Evolutionary conservation across 2,888 invertebrate species (phyloP).

Genomic region (Calliphora vomitoria): DNA sequence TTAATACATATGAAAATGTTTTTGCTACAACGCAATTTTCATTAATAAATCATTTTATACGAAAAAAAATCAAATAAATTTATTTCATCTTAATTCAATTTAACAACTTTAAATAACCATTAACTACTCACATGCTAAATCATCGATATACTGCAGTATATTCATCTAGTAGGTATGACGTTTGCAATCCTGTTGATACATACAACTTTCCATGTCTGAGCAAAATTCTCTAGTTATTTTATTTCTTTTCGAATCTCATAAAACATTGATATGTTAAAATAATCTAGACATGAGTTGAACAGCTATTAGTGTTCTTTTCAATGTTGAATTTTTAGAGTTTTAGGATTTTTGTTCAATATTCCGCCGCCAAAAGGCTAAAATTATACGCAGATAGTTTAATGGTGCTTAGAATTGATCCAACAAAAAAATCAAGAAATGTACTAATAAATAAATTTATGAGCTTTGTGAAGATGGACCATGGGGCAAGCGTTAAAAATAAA

Average conservation of each 20-base stretch:
- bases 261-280: conserved; percentile 60
- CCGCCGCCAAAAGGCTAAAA: conserved; percentile 61
- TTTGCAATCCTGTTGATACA: conserved; percentile 23
- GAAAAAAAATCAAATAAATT: conserved; percentile 54
- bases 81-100: conserved; percentile 72
- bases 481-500: conserved; percentile 12
- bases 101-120: conserved; percentile 71
- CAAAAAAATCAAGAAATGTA: conserved; percentile 29
- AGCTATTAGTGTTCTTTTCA: conserved; percentile 6
- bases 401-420: conserved; percentile 33
- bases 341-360: conserved; percentile 18
- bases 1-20: no score
- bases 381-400: conserved; percentile 56
- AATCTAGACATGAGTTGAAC: conserved; percentile 55
- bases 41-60: conserved; percentile 59
- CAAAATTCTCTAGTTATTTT: conserved; percentile 20
- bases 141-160: conserved; percentile 5
- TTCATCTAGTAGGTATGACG: not conserved
- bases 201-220: not conserved
- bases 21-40: conserved; percentile 41
- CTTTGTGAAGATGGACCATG: conserved; percentile 33
- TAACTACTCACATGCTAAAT: conserved; percentile 68
- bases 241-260: conserved; percentile 29
- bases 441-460: conserved; percentile 70
- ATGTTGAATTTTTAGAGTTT: conserved; percentile 19